phyloP scores from a whole-genome alignment of 2,113 vertebrate species.

The Todiramphus chloris region DNA sequence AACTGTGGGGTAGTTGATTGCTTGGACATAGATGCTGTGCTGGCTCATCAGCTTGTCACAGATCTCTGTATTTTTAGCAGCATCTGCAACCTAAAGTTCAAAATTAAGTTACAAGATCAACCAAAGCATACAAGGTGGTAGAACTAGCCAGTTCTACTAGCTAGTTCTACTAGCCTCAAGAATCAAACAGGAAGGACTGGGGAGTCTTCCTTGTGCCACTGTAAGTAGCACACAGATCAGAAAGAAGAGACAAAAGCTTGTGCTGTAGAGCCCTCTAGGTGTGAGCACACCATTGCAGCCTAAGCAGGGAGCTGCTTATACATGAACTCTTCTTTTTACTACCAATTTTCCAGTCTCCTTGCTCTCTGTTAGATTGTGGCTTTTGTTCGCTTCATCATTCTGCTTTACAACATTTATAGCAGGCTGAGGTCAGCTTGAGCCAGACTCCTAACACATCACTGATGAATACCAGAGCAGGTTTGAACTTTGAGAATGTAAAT shows the following conservation, averaged over 20 bases:
- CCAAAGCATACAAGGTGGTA: neutral
- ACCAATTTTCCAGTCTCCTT: neutral
- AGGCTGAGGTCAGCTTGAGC: neutral
- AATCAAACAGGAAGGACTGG: neutral
- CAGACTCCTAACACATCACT: neutral
- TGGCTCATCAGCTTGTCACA: conserved; percentile 93
- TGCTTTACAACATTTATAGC: neutral
- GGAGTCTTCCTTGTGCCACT: neutral
- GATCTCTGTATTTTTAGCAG: conserved; percentile 91
- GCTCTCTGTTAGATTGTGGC: neutral
- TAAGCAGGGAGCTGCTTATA: neutral
- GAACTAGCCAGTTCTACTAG: neutral
- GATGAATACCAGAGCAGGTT: fast-evolving
- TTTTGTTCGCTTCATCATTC: neutral
- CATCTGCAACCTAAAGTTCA: conserved; percentile 84
- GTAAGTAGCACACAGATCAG: fast-evolving
- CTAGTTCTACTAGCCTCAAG: neutral
- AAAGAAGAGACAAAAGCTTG: neutral
- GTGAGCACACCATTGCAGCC: neutral
- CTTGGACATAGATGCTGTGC: conserved; percentile 95
- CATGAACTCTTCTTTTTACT: neutral
- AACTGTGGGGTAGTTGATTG: conserved; percentile 96
- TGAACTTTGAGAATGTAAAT: neutral
- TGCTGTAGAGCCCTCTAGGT: neutral
- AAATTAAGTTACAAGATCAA: neutral